Evolutionary conservation across 2,797 vertebrate genomes (phyloP), one percentile per base, ranked within the genome.

Genomic region (Hoplostethus atlanticus): DNA sequence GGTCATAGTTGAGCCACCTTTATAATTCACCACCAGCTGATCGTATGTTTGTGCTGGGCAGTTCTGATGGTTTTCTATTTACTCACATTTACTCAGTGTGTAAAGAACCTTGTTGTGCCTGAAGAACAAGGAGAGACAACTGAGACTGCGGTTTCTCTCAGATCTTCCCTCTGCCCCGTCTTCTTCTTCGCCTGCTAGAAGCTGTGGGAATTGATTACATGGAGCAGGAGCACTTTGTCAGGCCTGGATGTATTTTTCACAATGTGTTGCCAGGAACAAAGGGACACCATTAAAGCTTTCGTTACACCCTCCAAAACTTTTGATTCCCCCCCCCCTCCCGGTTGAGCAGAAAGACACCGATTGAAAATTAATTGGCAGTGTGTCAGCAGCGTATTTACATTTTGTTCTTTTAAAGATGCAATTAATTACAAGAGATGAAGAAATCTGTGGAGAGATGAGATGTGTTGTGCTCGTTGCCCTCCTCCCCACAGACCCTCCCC

Each of bases 391-490:
- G 58, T 89, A 85, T 92, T 93, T 91, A 88, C 85, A 91, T 91
- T 92, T 90, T 87, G 76, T 87, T 89, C 90, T 89, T 93, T 91
- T 92, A 92, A 91, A 92, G 90, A 91, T 77, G 80, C 81, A 81
- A 89, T 92, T 93, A 88, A 93, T 93, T 92, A 91, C 77, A 75
- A 80, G 78, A 87, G 73, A 89, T 85, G 81, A 91, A 86, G 81
- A 89, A 90, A 73, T 86, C 87, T 88, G 83, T 64, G 53, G 85
- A 88, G 88, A 85, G 83, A 88, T 71, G 82, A 81, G 83, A 86
- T 72, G 71, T 8, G 36, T 60, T 68, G 76, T 61, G 64, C 59
- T 53, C 62, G 77, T 73, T 77, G 63, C 61, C 70, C 76, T 79
- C 67, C 72, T 90, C 89, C 88, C 86, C 17, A 77, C 78, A 87